These are phyloP conservation scores for Palloptera scutellata DNA, from an alignment of 2,888 invertebrate species.

Conservation along the genomic window DNA sequence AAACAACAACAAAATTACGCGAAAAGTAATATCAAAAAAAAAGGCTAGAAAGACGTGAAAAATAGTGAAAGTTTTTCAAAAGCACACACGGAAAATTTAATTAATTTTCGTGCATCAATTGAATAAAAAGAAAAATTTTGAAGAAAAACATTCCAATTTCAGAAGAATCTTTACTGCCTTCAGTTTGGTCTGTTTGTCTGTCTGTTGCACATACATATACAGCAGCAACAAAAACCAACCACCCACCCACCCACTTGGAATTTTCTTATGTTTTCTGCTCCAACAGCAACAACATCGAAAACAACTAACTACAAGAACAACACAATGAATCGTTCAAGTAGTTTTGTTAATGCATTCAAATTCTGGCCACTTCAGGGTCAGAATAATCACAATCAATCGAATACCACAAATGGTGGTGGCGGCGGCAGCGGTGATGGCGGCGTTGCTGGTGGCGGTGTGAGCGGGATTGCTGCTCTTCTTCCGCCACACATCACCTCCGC, in stretches of 20 bases:
- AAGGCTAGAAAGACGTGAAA: slow-evolving; percentile 12
- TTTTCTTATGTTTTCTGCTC: slow-evolving; percentile 20
- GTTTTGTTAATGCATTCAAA: slow-evolving; percentile 62
- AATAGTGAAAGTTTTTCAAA: slow-evolving; percentile 28
- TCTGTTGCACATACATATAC: slow-evolving; percentile 16
- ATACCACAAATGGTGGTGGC: slow-evolving; percentile 33
- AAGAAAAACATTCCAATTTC: not conserved
- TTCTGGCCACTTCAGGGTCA: slow-evolving; percentile 62
- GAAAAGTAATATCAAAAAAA: not conserved
- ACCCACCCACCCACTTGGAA: slow-evolving; percentile 30
- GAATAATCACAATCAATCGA: slow-evolving; percentile 51
- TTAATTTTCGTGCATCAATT: slow-evolving; percentile 10
- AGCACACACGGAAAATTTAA: slow-evolving; percentile 25
- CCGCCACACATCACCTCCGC: slow-evolving; percentile 41
- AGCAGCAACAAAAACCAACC: slow-evolving; percentile 29
- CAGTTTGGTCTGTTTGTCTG: too few species aligned
- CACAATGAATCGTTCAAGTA: slow-evolving; percentile 62
- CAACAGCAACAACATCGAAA: slow-evolving; percentile 21
- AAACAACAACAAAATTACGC: slow-evolving; percentile 7
- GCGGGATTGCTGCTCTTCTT: slow-evolving; percentile 39
- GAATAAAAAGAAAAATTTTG: slow-evolving; percentile 19
- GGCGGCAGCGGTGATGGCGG: slow-evolving; percentile 43
- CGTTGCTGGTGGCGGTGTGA: slow-evolving; percentile 41
- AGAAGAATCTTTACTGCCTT: not conserved
- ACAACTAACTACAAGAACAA: slow-evolving; percentile 33